Evolutionary conservation across 1,140 invertebrate genomes (phyloP).

Genomic region (Leptoteleia sp.): DNA sequence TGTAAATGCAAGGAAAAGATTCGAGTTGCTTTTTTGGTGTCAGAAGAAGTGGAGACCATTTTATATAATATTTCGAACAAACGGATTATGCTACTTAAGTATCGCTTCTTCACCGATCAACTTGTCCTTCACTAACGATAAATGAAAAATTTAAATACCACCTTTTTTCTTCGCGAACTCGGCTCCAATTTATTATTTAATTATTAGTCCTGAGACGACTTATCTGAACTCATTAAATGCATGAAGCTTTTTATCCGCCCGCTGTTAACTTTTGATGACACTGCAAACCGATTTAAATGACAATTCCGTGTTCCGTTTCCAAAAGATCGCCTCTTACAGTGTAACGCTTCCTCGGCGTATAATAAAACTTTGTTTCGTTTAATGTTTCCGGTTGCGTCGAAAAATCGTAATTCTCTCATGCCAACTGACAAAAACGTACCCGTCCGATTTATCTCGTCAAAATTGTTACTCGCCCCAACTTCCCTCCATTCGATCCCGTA

Average conservation of each 20-base stretch:
- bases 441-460: conserved; percentile 12
- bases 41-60: conserved; percentile 31
- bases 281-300: background rate
- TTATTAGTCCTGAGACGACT: background rate
- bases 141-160: too few relatives aligned
- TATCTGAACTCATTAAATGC: background rate
- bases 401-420: background rate
- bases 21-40: conserved; percentile 21
- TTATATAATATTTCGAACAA: conserved; percentile 12
- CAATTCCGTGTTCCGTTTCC: too few relatives aligned
- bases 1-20: conserved; percentile 24
- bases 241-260: too few relatives aligned
- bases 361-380: conserved; percentile 14
- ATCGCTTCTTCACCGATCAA: background rate
- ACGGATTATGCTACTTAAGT: conserved; percentile 15
- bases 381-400: background rate
- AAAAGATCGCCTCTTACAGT: too few relatives aligned
- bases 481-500: conserved; percentile 18
- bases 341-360: background rate
- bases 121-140: background rate
- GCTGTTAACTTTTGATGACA: conserved; percentile 12
- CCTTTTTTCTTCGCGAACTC: too few relatives aligned
- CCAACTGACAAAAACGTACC: background rate
- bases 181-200: too few relatives aligned
- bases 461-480: background rate